Conservation (phyloP, 2,113 vertebrate species). For the Sciurus niger region DNA sequence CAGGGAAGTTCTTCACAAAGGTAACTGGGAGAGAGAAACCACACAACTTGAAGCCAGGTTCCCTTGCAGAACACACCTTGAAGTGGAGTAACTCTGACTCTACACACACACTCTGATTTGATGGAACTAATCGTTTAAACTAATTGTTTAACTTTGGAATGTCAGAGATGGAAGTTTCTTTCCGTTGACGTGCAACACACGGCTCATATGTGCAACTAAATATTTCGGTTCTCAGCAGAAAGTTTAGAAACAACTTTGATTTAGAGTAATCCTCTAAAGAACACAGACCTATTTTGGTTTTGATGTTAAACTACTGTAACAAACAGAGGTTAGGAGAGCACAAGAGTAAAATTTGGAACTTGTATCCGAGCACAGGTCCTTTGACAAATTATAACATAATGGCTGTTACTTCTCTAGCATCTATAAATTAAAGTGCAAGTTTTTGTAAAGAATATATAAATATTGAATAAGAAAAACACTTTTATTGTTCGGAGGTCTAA, state of each 20-base stretch:
- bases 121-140: constrained; percentile 23
- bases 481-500: not conserved
- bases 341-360: not conserved
- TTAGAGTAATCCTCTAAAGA: not conserved
- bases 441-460: not conserved
- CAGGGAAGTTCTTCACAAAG: not conserved
- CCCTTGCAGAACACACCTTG: not conserved
- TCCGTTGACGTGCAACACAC: not conserved
- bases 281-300: constrained; percentile 7
- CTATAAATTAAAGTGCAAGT: not conserved
- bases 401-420: not conserved
- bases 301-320: not conserved
- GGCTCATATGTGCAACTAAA: not conserved
- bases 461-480: not conserved
- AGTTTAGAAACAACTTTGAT: not conserved
- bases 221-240: constrained; percentile 33
- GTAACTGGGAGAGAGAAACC: not conserved
- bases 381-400: not conserved
- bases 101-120: not conserved
- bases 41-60: not conserved
- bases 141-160: constrained; percentile 34
- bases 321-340: not conserved
- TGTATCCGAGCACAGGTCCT: not conserved
- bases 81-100: not conserved
- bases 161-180: not conserved